Percentiles rank a stretch among this genome's conserved stretches.
phyloP scores from a whole-genome alignment of 2,888 invertebrate species.

The Yponomeuta evonymella region DNA sequence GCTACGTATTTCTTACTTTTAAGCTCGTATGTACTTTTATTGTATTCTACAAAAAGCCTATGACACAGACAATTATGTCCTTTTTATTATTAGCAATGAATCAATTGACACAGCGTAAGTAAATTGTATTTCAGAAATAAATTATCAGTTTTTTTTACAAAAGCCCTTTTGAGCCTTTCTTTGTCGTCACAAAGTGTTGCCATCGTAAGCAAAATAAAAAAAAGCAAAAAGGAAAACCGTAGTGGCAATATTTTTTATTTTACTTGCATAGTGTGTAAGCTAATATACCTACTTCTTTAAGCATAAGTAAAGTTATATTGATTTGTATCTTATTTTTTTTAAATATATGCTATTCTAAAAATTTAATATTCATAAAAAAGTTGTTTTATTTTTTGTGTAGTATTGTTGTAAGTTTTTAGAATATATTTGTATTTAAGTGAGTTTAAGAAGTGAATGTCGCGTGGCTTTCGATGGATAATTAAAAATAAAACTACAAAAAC shows the following conservation, averaged over 20 bases:
- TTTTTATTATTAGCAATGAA: slow-evolving; percentile 25
- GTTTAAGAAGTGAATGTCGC: slow-evolving; percentile 13
- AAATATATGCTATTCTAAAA: slow-evolving; percentile 49
- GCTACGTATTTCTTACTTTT: slow-evolving; percentile 22
- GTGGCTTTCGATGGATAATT: slow-evolving; percentile 17
- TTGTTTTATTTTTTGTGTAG: slow-evolving; percentile 17
- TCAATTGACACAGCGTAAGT: slow-evolving; percentile 19
- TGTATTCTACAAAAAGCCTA: slow-evolving; percentile 15
- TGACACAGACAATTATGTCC: slow-evolving; percentile 36
- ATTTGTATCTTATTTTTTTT: slow-evolving; percentile 61
- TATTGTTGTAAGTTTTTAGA: slow-evolving; percentile 13
- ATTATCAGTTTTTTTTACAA: slow-evolving; percentile 43
- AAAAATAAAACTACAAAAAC: slow-evolving; percentile 5
- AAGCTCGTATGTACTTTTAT: slow-evolving; percentile 26
- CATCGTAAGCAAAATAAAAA: neutral
- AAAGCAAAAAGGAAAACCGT: neutral
- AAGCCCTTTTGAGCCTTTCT: slow-evolving; percentile 15
- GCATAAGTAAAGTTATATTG: slow-evolving; percentile 53
- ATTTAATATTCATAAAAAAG: slow-evolving; percentile 13
- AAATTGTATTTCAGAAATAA: slow-evolving; percentile 45
- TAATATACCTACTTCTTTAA: slow-evolving; percentile 31
- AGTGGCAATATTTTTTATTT: slow-evolving; percentile 13
- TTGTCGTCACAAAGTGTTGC: neutral
- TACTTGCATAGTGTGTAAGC: slow-evolving; percentile 16
- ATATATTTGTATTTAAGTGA: slow-evolving; percentile 11